Percentiles rank a stretch among this genome's conserved stretches.
Conservation (phyloP, 2,888 invertebrate genomes). For the Scaptomyza reducta region DNA sequence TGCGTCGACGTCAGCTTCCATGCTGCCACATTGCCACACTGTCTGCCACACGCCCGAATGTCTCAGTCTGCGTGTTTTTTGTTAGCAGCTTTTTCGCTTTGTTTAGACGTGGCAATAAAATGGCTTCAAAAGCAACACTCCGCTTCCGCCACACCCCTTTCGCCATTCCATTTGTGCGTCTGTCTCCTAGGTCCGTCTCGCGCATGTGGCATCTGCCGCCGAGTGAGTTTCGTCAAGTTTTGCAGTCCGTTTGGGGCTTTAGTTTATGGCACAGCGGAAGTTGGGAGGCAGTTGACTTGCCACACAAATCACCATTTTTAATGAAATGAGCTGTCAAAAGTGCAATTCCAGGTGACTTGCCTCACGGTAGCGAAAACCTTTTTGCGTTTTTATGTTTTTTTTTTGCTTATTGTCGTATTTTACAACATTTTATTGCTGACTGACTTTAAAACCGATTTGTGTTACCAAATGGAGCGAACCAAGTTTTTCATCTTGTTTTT, state of each 20-base stretch:
- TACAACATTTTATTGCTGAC: conserved; percentile 23
- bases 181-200: no score
- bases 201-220: conserved; percentile 1
- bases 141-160: neutral
- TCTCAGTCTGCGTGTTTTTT: no score
- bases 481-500: neutral
- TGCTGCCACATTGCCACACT: neutral
- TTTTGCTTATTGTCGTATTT: conserved; percentile 23
- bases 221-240: conserved; percentile 4
- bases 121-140: conserved; percentile 35
- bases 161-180: conserved; percentile 7
- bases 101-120: conserved; percentile 49
- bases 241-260: conserved; percentile 18
- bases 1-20: neutral
- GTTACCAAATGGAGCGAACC: neutral
- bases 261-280: conserved; percentile 44
- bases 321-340: conserved; percentile 60
- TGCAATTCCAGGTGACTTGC: conserved; percentile 23
- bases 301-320: conserved; percentile 68
- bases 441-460: conserved; percentile 22
- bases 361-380: conserved; percentile 33
- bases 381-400: neutral
- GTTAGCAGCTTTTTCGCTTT: neutral
- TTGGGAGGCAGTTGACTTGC: conserved; percentile 26
- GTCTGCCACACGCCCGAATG: neutral